Evolutionary conservation across 2,113 vertebrate species (phyloP), one percentile per base, ranked within the genome.

Genomic region (Chaetodon trifascialis): DNA sequence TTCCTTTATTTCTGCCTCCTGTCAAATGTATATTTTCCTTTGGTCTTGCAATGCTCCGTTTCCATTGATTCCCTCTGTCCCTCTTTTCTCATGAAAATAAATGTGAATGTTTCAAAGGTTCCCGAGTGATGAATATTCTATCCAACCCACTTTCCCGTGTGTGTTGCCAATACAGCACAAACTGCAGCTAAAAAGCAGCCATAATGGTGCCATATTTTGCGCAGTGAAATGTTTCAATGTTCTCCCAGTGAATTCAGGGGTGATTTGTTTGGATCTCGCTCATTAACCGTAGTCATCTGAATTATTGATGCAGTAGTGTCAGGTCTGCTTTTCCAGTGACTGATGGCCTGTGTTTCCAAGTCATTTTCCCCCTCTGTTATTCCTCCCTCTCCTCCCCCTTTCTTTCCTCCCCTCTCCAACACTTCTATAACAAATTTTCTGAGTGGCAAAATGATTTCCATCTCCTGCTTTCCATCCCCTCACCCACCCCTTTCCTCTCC

Each of bases 201-300:
- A 21, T 85, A 79, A 85, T 76, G 67, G 56, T 54, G 63, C 69
- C 80, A 77, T 83, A 84, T 78, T 82, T 87, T 81, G 76, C 19
- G 46, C 74, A 38, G 42, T 76, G 72, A 84, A 76, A 86, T 84
- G 74, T 86, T 87, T 85, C 84, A 81, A 17, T 73, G 64, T 80
- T 88, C 77, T 89, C 67, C 15, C 36, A 80, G 68, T 87, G 84
- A 91, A 89, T 88, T 90, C 88, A 76, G 73, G 51, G 76, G 75
- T 88, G 84, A 92, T 93, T 92, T 92, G 91, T 94, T 92, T 91
- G 83, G 88, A 90, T 91, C 85, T 83, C n/a, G 66, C 92, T 91
- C 89, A 93, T 94, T 93, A 93, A 86, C 84, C 56, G 30, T 88
- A 84, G 86, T 93, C 87, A 83, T 93, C 88, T 92, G 89, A 94